Base-by-base conservation (phyloP, 2,113 vertebrate genomes). In the Natator depressus region DNA sequence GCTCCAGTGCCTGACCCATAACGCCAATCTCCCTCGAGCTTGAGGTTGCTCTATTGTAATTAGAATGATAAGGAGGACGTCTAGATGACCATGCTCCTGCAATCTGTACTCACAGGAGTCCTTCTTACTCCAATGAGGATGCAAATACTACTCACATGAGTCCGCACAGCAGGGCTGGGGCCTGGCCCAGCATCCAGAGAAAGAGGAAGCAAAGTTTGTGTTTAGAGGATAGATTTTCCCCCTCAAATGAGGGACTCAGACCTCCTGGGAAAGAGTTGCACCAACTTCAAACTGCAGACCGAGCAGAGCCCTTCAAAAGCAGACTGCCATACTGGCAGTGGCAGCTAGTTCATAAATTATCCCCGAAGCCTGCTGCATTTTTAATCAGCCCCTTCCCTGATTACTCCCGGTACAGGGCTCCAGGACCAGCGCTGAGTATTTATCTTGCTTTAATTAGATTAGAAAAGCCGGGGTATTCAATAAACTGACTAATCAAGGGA, bases 401-500 rank as follows among this genome's bases (percentile, higher is more conserved):
- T 96, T 89, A 94, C 92, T 97, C 95, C 95, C 82, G 84, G 95
- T 97, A 97, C 93, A 85, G 95, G 97, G 97, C 97, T 98, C 86
- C 88, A n/a, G 85, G 89, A 86, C 89, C 80, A 96, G 92, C 93
- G n/a, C 1, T 4, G 89, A 97, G 94, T 97, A 98, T 98, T 99
- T 98, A 98, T 98, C 97, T 96, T 96, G 95, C 97, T 97, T 98
- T 98, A 98, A 98, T 97, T 98, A 98, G 97, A 96, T 95, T 91
- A 97, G 96, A 81, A 96, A 97, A 97, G 94, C 96, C 90, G 88
- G 76, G 55, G 90, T 93, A 98, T 98, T 98, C 97, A 84, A 98
- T 98, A 98, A 98, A 95, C 97, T 25, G 25, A 95, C 97, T 98
- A 98, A 98, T 98, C 98, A 98, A 97, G 94, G 82, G 90, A 85